These are phyloP conservation scores for Montipora cactus DNA, from an alignment of 64 coral and sea anemone species.

Conservation along the genomic window DNA sequence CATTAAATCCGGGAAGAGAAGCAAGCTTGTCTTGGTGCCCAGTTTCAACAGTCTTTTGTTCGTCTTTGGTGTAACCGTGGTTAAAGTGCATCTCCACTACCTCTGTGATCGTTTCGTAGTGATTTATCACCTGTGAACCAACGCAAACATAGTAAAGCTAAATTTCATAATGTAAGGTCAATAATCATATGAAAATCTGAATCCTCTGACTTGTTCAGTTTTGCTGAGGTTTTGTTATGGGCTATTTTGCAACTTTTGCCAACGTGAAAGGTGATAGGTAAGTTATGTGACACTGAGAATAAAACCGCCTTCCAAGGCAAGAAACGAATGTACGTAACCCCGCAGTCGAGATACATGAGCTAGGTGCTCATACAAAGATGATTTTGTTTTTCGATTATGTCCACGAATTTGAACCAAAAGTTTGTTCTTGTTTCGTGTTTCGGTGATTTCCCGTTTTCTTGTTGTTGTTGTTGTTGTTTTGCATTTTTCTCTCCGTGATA, in stretches of 20 bases:
- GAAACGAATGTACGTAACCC: too few relatives aligned
- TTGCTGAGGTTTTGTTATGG: too few relatives aligned
- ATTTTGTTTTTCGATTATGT: too few relatives aligned
- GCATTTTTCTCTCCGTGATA: too few relatives aligned
- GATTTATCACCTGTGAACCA: conserved; percentile 4
- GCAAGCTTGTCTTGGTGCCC: neutral
- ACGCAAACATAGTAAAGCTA: neutral
- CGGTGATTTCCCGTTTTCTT: neutral
- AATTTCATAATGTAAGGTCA: neutral
- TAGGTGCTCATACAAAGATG: too few relatives aligned
- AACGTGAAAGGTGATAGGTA: too few relatives aligned
- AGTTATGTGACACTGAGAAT: too few relatives aligned
- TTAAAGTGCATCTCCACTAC: conserved; percentile 11
- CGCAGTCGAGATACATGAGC: too few relatives aligned
- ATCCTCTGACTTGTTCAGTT: neutral
- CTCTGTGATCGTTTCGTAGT: conserved; percentile 45
- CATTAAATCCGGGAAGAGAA: neutral
- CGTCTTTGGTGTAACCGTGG: neutral
- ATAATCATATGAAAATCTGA: neutral
- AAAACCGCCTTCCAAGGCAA: too few relatives aligned
- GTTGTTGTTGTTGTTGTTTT: too few relatives aligned
- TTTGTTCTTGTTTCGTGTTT: neutral
- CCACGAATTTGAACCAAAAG: too few relatives aligned
- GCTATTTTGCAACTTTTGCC: too few relatives aligned
- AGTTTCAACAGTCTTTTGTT: neutral